phyloP scores from a whole-genome alignment of 1,140 invertebrate genomes.

The Papilio machaon region DNA sequence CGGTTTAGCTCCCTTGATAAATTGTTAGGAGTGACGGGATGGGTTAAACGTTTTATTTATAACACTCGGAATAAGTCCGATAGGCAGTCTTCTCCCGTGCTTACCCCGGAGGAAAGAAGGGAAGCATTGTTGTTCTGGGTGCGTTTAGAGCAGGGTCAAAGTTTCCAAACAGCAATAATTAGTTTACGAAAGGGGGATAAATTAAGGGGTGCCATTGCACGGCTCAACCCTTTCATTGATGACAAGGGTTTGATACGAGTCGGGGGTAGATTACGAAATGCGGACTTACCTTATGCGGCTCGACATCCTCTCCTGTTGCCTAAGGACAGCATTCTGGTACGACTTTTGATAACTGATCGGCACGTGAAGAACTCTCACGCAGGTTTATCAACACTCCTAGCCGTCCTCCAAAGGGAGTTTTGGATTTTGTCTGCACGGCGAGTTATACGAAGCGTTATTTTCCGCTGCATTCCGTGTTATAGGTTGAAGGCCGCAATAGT shows the following conservation, averaged over 20 bases:
- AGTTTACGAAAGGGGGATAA: constrained; percentile 20
- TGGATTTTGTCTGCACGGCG: constrained; percentile 42
- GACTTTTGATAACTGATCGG: constrained; percentile 36
- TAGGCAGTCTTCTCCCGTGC: constrained; percentile 21
- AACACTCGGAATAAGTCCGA: constrained; percentile 25
- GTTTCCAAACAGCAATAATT: background rate
- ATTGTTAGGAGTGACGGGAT: constrained; percentile 35
- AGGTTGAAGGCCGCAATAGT: constrained; percentile 30
- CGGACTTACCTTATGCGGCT: constrained; percentile 37
- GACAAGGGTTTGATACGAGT: constrained; percentile 31
- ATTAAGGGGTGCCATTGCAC: constrained; percentile 37
- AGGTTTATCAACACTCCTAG: constrained; percentile 30
- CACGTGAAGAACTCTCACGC: constrained; percentile 39
- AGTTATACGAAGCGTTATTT: constrained; percentile 30
- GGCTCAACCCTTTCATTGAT: constrained; percentile 37
- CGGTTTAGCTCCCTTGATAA: no score
- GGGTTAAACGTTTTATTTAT: constrained; percentile 38
- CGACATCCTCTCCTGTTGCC: constrained; percentile 39
- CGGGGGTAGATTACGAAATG: constrained; percentile 39
- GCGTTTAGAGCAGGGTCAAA: background rate
- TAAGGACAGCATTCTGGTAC: constrained; percentile 28
- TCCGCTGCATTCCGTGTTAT: constrained; percentile 38
- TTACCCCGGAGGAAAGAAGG: constrained; percentile 27
- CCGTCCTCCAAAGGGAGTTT: constrained; percentile 37
- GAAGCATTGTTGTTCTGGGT: constrained; percentile 26